These are phyloP conservation scores for Tautogolabrus adspersus DNA, from an alignment of 2,113 vertebrate species.

Conservation along the genomic window DNA sequence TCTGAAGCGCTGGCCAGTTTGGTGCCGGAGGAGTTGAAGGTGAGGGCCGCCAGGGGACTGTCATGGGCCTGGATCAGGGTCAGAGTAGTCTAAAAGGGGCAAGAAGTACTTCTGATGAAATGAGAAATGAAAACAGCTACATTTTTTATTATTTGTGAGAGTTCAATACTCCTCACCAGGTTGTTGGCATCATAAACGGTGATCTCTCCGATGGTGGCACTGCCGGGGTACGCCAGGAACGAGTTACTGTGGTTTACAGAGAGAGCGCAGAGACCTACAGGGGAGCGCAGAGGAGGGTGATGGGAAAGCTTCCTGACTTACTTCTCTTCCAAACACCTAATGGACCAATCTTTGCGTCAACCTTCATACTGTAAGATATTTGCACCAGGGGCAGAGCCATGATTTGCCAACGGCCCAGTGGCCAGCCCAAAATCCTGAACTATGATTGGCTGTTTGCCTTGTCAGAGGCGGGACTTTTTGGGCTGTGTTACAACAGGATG, in stretches of 20 bases:
- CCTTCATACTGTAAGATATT: no score
- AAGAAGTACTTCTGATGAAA: conserved; percentile 8
- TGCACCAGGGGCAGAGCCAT: no score
- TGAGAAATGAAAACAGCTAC: conserved; percentile 7
- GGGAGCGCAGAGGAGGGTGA: background rate
- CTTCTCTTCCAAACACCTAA: no score
- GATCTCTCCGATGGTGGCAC: conserved; percentile 91
- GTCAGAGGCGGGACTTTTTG: no score
- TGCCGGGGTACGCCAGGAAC: conserved; percentile 95
- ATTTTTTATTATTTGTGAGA: background rate
- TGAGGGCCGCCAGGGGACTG: conserved; percentile 90
- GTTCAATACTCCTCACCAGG: conserved; percentile 85
- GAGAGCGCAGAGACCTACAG: conserved; percentile 92
- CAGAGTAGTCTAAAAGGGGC: conserved; percentile 85
- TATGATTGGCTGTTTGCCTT: no score
- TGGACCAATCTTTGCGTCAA: no score
- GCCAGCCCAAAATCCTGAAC: no score
- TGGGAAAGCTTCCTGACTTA: background rate
- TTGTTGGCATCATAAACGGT: conserved; percentile 92
- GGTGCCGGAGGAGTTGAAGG: conserved; percentile 89
- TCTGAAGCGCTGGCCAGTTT: conserved; percentile 94
- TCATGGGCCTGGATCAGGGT: conserved; percentile 92
- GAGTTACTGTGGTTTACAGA: conserved; percentile 96
- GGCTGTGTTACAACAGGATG: no score
- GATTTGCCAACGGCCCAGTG: no score